Evolutionary conservation across 2,888 invertebrate species (phyloP), one percentile per base, ranked within the genome.

Genomic region (Carabus problematicus): DNA sequence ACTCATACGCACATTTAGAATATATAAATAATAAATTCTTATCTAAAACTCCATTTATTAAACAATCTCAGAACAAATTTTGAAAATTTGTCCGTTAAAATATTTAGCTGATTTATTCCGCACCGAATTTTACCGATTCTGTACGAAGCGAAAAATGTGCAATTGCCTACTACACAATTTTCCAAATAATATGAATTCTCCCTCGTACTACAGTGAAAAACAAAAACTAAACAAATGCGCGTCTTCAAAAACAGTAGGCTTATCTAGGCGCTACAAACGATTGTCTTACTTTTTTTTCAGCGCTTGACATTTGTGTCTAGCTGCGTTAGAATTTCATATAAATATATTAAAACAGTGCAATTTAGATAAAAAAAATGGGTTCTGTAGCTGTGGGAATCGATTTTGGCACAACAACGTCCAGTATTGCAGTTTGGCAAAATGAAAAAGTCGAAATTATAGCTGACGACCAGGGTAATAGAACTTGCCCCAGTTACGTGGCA

Each of bases 401-500:
- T 79, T 77, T 88, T 73, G 88, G 88, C 18, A 88, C 87, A 40
- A 88, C 87, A n/a, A 88, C 86, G 78, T 87, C 86, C 11, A 85
- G 85, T 73, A 85, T 85, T 12, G 85, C 83, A 14, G 84, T 85
- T 12, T 86, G 84, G 77, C 82, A 83, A 71, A 81, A 85, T 72
- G 85, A 85, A 16, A 82, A 82, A 73, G 85, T 85, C 52, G 85
- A 85, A 75, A 85, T 85, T 72, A 93, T 94, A 78, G 92, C 94
- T 70, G 95, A 95, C 79, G 93, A 94, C 79, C 93, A 94, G 82
- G 94, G 94, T 72, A 94, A 94, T 81, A 84, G 94, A 62, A 94
- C 93, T 8, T 95, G 94, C 60, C 94, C 94, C 56, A 92, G 92
- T 72, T 95, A 93, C 82, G 94, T 94, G 60, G 93, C 93, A 4